Base-by-base conservation (phyloP, 2,888 invertebrate genomes). In the Proisotoma minuta region DNA sequence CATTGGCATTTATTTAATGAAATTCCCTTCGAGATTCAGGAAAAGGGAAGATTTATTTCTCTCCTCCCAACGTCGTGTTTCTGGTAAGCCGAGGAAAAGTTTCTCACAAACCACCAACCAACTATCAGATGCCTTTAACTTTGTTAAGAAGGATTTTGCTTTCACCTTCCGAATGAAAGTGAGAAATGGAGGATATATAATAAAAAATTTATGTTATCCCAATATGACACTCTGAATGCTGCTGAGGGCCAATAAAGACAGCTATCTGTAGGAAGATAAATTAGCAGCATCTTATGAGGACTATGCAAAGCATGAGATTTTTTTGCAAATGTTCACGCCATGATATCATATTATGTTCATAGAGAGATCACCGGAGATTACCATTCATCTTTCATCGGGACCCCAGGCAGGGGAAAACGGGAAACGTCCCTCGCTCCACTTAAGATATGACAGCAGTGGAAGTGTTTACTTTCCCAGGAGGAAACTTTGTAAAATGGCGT, bases 81-180 rank as follows among this genome's bases (percentile, higher is more conserved):
- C 51, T 10, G 8, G 43, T 27, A 27, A 12, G 3, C 51, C 10
- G 28, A 27, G 4, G 43, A n/a, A 43, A 43, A 43, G 18, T 43
- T 43, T 43, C 18, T 43, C 27, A 52, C 5, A 18, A 28, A 23
- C 2, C 26, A 43, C 22, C 4, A 4, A 22, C 24, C n/a, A 27
- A 3, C 26, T 8, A 43, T 15, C 5, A 43, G 20, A 54, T 3
- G 40, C 47, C n/a, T n/a, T 56, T 56, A 40, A 56, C 26, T 29
- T 40, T 40, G 56, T 56, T 56, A 47, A 27, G 39, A 20, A 43
- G 34, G 47, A 20, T 34, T 24, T 56, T 43, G 43, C 56, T 56
- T 56, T 56, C 56, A 40, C 43, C 56, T 56, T 28, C 18, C 18
- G 26, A 47, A 56, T 43, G 56, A 40, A 56, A 56, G 56, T 56